Base-by-base conservation (phyloP, 2,797 vertebrate species). In the Melanotaenia pygmaea region DNA sequence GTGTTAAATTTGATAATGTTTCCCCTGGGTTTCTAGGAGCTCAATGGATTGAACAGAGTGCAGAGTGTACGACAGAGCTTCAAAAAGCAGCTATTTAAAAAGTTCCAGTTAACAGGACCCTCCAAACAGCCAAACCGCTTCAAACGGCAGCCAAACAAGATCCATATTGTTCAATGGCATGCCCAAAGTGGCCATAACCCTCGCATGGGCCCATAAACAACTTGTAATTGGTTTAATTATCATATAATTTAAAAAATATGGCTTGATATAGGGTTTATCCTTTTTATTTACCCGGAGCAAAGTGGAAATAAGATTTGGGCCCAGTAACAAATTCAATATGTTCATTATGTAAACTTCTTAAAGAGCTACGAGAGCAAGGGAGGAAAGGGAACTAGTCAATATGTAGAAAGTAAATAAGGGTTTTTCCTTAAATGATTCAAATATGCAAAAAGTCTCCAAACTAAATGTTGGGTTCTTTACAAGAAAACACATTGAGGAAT, bases 301-400 rank as follows among this genome's bases (percentile, higher is more conserved):
- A 87, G 86, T 92, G 87, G 91, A 93, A 93, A 92, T 90, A 88
- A 79, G 90, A 86, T 80, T 86, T 84, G 81, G 84, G 66, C 82
- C 81, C 68, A 82, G 90, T 93, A 95, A 95, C 91, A 92, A 91
- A 91, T 94, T 93, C 93, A 94, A 91, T 92, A 93, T 93, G 92
- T 87, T 89, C 89, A 92, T 94, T 92, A 91, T 94, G 88, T 93
- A 91, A 94, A 94, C 92, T 92, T 86, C 90, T 90, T 89, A 85
- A 90, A 88, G 60, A 81, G 79, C 63, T 32, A 70, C 51, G 79
- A 74, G 72, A 60, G 64, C 53, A 73, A 54, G 63, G 57, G 26
- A 35, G 51, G 54, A 70, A 64, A 69, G 65, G 30, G 64, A 85
- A 74, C 1, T 70, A 82, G 83, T 81, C 67, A 59, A 81, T 81